Base-by-base conservation (phyloP, 2,797 vertebrate species). In the Gallinago stenura region DNA sequence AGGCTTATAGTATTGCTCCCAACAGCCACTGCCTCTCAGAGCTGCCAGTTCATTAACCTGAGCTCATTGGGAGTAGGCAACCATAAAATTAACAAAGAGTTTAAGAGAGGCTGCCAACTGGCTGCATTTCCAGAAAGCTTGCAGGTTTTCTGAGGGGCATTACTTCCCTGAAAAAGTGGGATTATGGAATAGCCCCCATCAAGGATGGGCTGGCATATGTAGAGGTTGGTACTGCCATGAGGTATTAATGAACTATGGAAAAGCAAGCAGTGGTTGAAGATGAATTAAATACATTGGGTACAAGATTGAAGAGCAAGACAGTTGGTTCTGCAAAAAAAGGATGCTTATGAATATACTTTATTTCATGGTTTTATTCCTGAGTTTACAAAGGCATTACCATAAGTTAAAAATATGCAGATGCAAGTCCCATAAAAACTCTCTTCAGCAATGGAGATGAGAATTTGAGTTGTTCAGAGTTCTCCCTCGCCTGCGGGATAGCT, bases 361-460 rank as follows among this genome's bases (percentile, higher is more conserved):
- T 90, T 89, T 89, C 22, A 79, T 26, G 0, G 2, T 76, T 95
- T 96, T 96, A 93, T 90, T 97, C 88, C 88, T 76, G 62, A 93
- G 18, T 54, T 90, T 87, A 93, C 81, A 90, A 75, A 90, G 25
- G 51, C n/a, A 58, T 89, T 89, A 88, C 41, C 7, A 1, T 66
- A 91, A 84, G 3, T 80, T 91, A 84, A 91, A 94, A 81, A 43
- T 35, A 79, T 1, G 31, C 31, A 62, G 65, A 84, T 82, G 14
- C 46, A 70, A 82, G 31, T 73, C 41, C 65, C 30, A 39, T 39
- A 78, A 45, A 65, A 93, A 81, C 11, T 39, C 54, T 83, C 17
- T 81, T 86, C 75, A 88, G 70, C 70, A 82, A 62, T 0, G 0
- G 22, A 89, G 65, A 76, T 66, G 31, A 78, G 65, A 86, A 86